Percentiles rank a stretch among this genome's conserved stretches.
Evolutionary conservation across 1,140 invertebrate species (phyloP).

Genomic region (Eulimnadia texana): DNA sequence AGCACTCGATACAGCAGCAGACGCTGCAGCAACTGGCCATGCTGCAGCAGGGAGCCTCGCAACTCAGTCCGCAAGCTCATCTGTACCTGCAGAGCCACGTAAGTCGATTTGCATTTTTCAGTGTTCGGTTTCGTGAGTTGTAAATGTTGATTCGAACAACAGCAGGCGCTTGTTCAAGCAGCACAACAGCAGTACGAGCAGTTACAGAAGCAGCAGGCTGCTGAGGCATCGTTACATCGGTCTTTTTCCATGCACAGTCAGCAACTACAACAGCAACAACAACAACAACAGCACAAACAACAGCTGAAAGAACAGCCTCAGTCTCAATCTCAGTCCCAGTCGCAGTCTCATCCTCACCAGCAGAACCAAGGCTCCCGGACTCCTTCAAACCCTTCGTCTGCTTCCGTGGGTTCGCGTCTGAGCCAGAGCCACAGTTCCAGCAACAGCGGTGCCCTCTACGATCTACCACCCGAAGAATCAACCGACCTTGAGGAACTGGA

Average conservation of each 20-base stretch:
- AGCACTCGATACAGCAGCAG: constrained; percentile 45
- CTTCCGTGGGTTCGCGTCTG: not conserved
- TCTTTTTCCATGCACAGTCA: constrained; percentile 23
- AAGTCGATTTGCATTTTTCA: constrained; percentile 20
- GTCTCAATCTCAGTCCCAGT: constrained; percentile 30
- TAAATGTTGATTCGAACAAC: constrained; percentile 27
- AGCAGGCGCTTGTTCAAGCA: constrained; percentile 63
- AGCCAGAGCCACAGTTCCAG: constrained; percentile 18
- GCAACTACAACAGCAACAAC: constrained; percentile 2
- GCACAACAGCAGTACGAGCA: constrained; percentile 60
- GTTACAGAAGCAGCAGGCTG: constrained; percentile 46
- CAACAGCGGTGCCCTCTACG: constrained; percentile 35
- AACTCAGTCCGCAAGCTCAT: constrained; percentile 46
- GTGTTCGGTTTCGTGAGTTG: not conserved
- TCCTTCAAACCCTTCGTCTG: constrained; percentile 1
- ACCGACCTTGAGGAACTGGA: constrained; percentile 90
- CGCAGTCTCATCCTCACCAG: not conserved
- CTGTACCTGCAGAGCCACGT: constrained; percentile 71
- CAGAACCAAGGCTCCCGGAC: too few species aligned
- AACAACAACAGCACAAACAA: constrained; percentile 12
- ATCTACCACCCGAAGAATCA: constrained; percentile 77
- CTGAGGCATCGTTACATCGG: constrained; percentile 24
- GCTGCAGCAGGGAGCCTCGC: constrained; percentile 39
- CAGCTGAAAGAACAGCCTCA: constrained; percentile 30
- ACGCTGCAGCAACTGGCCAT: constrained; percentile 55